These are phyloP conservation scores for Allobates femoralis DNA, from an alignment of 2,797 vertebrate genomes.

Conservation along the genomic window DNA sequence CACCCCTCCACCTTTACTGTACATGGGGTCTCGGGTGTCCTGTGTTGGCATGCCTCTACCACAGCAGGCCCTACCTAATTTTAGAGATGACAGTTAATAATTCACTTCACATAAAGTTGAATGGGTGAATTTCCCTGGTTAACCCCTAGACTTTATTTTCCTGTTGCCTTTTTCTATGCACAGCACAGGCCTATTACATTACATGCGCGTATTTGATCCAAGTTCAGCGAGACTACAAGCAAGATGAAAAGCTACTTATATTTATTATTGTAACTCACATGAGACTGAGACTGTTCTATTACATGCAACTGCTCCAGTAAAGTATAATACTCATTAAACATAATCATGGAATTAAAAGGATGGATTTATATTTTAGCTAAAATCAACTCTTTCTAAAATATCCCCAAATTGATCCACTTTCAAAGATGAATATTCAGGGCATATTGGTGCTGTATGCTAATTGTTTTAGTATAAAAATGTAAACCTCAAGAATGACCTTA, in stretches of 20 bases:
- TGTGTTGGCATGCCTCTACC: conserved; percentile 54
- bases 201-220: conserved; percentile 68
- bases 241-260: conserved; percentile 22
- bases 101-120: conserved; percentile 65
- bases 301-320: neutral
- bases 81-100: conserved; percentile 67
- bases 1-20: conserved; percentile 68
- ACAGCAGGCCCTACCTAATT: conserved; percentile 66
- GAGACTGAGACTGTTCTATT: neutral
- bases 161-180: conserved; percentile 62
- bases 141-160: conserved; percentile 63
- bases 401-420: neutral
- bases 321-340: neutral
- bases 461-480: neutral
- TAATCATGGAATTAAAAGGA: neutral
- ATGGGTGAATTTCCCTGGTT: conserved; percentile 66
- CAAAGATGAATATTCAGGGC: neutral
- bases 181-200: conserved; percentile 42
- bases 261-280: conserved; percentile 12
- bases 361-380: neutral
- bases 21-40: conserved; percentile 48
- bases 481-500: neutral
- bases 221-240: conserved; percentile 38
- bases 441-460: neutral
- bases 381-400: neutral